These are phyloP conservation scores for Mythimna pallens DNA, from an alignment of 2,888 invertebrate genomes.

Conservation along the genomic window DNA sequence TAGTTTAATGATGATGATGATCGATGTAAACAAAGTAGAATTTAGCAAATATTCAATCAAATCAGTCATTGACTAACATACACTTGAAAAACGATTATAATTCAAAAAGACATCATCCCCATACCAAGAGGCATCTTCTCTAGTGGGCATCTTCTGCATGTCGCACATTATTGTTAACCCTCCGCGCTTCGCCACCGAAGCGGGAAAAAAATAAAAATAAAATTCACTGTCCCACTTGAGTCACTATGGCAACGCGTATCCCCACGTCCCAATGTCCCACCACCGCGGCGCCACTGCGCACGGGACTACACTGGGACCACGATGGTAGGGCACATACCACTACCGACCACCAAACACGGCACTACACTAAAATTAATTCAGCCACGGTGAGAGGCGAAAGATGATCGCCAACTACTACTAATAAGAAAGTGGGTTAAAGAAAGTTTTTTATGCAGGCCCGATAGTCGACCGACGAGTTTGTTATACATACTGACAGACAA, in stretches of 20 bases:
- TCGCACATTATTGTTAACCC: slow-evolving; percentile 81
- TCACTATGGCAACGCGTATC: slow-evolving; percentile 77
- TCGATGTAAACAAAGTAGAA: slow-evolving; percentile 28
- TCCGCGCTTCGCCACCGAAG: slow-evolving; percentile 71
- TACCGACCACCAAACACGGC: slow-evolving; percentile 83
- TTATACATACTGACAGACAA: slow-evolving; percentile 79
- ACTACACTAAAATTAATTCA: slow-evolving; percentile 84
- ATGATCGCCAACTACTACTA: slow-evolving; percentile 79
- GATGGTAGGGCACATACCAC: slow-evolving; percentile 89
- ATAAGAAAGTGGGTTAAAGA: slow-evolving; percentile 90
- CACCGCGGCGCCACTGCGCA: slow-evolving; percentile 82
- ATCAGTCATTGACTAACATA: not conserved
- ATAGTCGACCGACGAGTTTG: slow-evolving; percentile 82
- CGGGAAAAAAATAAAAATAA: slow-evolving; percentile 78
- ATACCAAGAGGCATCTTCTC: slow-evolving; percentile 88
- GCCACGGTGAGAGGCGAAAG: slow-evolving; percentile 85
- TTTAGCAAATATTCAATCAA: slow-evolving; percentile 2
- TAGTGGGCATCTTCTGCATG: slow-evolving; percentile 88
- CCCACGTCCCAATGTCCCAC: slow-evolving; percentile 86
- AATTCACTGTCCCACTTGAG: slow-evolving; percentile 83
- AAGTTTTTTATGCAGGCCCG: slow-evolving; percentile 87
- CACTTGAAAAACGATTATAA: slow-evolving; percentile 37
- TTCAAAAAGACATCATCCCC: slow-evolving; percentile 65
- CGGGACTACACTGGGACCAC: slow-evolving; percentile 84
- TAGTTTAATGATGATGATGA: not conserved